Evolutionary conservation across 2,797 vertebrate species (phyloP), one percentile per base, ranked within the genome.

Genomic region (Enteromius paludinosus): DNA sequence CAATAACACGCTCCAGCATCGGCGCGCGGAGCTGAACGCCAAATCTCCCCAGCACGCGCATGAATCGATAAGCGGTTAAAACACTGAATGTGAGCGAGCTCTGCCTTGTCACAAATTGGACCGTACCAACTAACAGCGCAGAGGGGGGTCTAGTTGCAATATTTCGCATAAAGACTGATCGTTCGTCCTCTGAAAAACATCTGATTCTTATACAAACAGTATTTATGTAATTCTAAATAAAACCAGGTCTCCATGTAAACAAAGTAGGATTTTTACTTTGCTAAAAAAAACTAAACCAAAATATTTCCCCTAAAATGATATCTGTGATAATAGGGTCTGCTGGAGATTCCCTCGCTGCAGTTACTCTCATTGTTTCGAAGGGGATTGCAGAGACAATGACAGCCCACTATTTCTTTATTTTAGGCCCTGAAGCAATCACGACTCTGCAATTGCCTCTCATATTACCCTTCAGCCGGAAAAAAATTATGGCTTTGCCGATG

Each of bases 61-160:
- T 12, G 43, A 43, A 83, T 78, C 83, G 77, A 82, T 65, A 66
- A 47, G 28, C 25, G 78, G 78, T 77, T 77, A 17, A 79, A 52
- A 83, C 86, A 59, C 64, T 66, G 83, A 78, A 17, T 52, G 84
- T 30, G 85, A 35, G 81, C 85, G 91, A 90, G 90, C 89, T 41
- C 84, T 69, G 81, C 87, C 77, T 89, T 90, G 83, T 90, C 90
- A 89, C 91, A 88, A 88, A 90, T 86, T 86, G 91, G 95, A 91
- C 88, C 49, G 89, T 93, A 94, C 95, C 94, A 95, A 49, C 70
- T 8, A 49, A 1, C 3, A 35, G 81, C 56, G 43, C 85, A 83
- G 23, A 33, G 85, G 82, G 87, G 87, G 66, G 75, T 87, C 41
- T 54, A 43, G 3, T 6, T 7, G 8, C 1, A 59, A 54, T 1